Conservation (phyloP, 1,140 invertebrate genomes). For the Nebria ingens region DNA sequence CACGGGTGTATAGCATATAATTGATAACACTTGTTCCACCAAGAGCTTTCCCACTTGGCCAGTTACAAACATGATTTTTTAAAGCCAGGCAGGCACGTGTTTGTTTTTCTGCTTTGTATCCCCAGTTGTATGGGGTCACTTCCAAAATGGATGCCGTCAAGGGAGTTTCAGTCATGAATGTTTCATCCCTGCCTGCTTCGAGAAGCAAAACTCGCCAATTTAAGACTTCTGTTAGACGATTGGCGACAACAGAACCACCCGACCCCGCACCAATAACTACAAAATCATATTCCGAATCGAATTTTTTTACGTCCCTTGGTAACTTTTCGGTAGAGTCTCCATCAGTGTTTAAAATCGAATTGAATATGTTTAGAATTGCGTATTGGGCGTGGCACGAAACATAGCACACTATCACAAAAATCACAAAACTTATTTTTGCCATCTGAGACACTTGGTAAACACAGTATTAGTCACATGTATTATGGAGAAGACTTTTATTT, state of each 20-base stretch:
- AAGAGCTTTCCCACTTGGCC: conserved; percentile 60
- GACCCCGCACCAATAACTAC: conserved; percentile 28
- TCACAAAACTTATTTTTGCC: no score
- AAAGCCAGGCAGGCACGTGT: conserved; percentile 52
- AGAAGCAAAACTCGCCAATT: conserved; percentile 60
- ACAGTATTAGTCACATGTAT: no score
- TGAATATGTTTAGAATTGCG: neutral
- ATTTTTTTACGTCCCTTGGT: neutral
- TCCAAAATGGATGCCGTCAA: conserved; percentile 57
- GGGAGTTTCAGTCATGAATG: conserved; percentile 64
- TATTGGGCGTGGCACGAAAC: neutral
- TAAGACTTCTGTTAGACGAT: conserved; percentile 57
- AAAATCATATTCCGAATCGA: neutral
- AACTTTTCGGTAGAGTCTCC: conserved; percentile 2
- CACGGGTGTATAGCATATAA: conserved; percentile 70
- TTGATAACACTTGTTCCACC: conserved; percentile 70
- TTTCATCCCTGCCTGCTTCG: conserved; percentile 61
- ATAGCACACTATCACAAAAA: neutral
- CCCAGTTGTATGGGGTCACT: conserved; percentile 66
- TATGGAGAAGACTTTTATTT: no score
- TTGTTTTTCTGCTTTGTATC: conserved; percentile 62
- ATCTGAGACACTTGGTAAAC: no score
- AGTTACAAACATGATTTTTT: conserved; percentile 53
- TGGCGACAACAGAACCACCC: conserved; percentile 47
- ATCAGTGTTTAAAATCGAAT: neutral